These are phyloP conservation scores for Actinia equina DNA, from an alignment of 64 coral and sea anemone species.

Conservation along the genomic window DNA sequence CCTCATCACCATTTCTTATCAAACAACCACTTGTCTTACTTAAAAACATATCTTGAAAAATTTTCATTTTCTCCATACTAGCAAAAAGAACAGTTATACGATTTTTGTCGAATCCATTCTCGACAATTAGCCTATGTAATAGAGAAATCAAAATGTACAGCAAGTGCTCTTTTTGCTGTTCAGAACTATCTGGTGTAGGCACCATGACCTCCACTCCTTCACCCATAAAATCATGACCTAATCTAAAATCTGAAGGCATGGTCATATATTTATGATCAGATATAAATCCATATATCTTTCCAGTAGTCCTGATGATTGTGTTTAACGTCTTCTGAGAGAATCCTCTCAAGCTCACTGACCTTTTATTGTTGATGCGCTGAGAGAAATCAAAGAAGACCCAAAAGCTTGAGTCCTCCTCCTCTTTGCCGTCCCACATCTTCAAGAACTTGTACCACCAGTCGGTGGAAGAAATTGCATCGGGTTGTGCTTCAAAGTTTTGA, in stretches of 20 bases:
- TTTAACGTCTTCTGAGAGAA: neutral
- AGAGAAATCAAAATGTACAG: neutral
- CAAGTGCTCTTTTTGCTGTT: neutral
- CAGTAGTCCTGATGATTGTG: neutral
- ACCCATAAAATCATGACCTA: neutral
- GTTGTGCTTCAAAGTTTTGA: neutral
- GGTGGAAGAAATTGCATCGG: neutral
- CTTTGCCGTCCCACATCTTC: neutral
- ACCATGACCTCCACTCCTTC: neutral
- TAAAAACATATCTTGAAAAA: neutral
- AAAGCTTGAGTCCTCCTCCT: neutral
- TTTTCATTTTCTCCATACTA: neutral
- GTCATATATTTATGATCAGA: neutral
- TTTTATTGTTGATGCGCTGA: neutral
- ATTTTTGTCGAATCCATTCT: neutral
- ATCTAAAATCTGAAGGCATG: neutral
- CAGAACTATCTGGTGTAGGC: neutral
- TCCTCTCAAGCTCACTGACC: neutral
- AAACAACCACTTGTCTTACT: neutral
- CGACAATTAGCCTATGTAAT: neutral
- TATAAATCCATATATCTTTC: neutral
- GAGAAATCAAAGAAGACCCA: neutral
- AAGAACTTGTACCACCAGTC: neutral
- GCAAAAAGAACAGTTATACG: neutral
- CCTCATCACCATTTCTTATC: neutral